These are phyloP conservation scores for Lepidocolaptes lacrymiger DNA, from an alignment of 2,797 vertebrate species.

Conservation along the genomic window DNA sequence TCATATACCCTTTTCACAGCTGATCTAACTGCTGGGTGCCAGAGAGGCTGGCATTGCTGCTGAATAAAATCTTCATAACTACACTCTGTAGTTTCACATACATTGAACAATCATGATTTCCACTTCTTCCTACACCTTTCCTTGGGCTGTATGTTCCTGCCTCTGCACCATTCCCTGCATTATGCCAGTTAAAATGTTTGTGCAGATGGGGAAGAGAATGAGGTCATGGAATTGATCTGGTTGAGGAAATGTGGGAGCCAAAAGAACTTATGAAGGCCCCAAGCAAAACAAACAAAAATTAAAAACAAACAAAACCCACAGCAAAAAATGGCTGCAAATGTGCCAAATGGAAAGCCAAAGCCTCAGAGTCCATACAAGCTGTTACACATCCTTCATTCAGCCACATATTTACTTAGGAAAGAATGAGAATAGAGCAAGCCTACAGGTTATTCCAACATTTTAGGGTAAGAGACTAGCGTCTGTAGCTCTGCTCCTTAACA, in stretches of 20 bases:
- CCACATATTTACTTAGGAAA: not conserved
- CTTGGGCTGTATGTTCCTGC: not conserved
- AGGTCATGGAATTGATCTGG: conserved; percentile 7
- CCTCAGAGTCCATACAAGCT: not conserved
- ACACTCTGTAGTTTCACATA: not conserved
- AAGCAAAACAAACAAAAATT: conserved; percentile 27
- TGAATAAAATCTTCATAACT: not conserved
- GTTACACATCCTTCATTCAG: conserved; percentile 6
- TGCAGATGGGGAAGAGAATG: conserved; percentile 44
- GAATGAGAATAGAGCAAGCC: not conserved
- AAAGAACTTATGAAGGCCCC: conserved; percentile 30
- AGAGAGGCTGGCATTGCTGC: not conserved
- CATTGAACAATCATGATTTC: not conserved
- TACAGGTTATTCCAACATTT: not conserved
- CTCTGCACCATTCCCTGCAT: not conserved
- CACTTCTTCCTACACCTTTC: not conserved
- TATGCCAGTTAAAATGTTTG: conserved; percentile 49
- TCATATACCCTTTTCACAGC: not conserved
- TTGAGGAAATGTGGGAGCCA: conserved; percentile 23
- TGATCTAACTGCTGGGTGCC: not conserved
- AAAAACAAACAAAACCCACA: conserved; percentile 28
- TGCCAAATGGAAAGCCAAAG: conserved; percentile 38
- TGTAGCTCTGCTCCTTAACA: not conserved
- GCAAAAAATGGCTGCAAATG: conserved; percentile 30
- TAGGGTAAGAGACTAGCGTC: not conserved